Evolutionary conservation across 2,888 invertebrate genomes (phyloP).

Genomic region (Scaptomyza cyrtandrae): DNA sequence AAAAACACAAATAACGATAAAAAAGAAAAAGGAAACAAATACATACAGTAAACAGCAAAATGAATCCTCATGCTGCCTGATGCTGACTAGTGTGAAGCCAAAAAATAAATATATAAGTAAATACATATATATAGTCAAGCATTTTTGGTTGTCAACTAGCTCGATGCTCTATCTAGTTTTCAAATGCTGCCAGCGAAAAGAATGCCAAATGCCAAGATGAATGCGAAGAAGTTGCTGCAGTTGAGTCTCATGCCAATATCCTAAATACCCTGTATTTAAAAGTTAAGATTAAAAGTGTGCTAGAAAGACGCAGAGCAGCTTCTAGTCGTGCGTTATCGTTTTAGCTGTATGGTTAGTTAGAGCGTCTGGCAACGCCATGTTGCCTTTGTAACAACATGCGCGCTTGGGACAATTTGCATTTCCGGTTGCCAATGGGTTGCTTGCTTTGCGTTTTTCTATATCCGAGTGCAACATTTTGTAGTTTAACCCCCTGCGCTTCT

Average conservation of each 20-base stretch:
- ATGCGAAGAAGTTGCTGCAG: conserved; percentile 10
- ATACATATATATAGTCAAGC: conserved; percentile 2
- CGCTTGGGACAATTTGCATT: conserved; percentile 76
- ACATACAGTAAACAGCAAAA: conserved; percentile 3
- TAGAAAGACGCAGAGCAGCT: not conserved
- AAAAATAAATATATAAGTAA: not conserved
- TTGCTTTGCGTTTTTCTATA: conserved; percentile 10
- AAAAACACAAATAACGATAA: conserved; percentile 1
- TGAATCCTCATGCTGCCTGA: conserved; percentile 10
- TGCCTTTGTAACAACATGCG: conserved; percentile 80
- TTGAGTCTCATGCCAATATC: conserved; percentile 18
- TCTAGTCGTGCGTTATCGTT: conserved; percentile 10
- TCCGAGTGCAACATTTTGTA: conserved; percentile 37
- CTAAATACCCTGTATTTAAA: conserved; percentile 5
- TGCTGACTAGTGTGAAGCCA: not conserved
- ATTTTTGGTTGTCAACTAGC: conserved; percentile 16
- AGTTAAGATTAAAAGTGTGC: no score
- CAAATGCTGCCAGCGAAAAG: conserved; percentile 23
- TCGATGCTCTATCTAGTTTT: conserved; percentile 33
- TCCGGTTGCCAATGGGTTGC: conserved; percentile 63
- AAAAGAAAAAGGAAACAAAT: not conserved
- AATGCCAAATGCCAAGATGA: conserved; percentile 21
- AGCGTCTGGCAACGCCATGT: conserved; percentile 63
- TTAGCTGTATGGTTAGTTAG: conserved; percentile 68
- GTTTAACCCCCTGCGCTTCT: conserved; percentile 36